Conservation (phyloP, 1,140 invertebrate species). For the Dinoponera quadriceps region DNA sequence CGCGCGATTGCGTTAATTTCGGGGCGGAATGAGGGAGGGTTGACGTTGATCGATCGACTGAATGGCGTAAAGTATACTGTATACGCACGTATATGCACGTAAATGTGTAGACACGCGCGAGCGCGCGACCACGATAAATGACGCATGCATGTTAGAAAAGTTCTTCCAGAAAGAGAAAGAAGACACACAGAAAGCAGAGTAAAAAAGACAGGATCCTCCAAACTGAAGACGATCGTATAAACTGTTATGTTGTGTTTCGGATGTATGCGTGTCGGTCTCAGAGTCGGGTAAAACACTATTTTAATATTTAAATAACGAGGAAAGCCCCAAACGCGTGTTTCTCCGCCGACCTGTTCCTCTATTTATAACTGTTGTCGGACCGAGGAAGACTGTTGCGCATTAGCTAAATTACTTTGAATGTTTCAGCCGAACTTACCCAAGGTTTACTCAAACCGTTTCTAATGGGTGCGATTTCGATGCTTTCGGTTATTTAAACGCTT, state of each 20-base stretch:
- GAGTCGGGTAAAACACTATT: constrained; percentile 50
- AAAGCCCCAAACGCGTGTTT: background rate
- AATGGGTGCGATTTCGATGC: too few species aligned
- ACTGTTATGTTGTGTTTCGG: constrained; percentile 2
- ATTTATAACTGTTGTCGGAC: constrained; percentile 25
- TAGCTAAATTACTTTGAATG: constrained; percentile 20
- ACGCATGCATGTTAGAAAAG: constrained; percentile 53
- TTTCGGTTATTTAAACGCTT: too few species aligned
- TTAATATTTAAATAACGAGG: constrained; percentile 10
- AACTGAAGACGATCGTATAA: constrained; percentile 33
- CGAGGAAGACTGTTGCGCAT: constrained; percentile 14
- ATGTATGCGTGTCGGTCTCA: background rate
- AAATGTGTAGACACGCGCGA: constrained; percentile 15
- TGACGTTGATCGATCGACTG: constrained; percentile 36
- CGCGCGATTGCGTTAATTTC: background rate
- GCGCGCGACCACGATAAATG: constrained; percentile 40
- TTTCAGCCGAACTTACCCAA: background rate
- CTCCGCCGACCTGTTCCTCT: background rate
- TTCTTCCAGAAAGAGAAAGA: constrained; percentile 1
- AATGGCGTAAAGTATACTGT: constrained; percentile 16
- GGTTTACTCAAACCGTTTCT: background rate
- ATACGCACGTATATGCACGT: background rate
- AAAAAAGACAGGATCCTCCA: constrained; percentile 1
- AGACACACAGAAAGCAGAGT: constrained; percentile 46
- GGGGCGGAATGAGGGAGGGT: constrained; percentile 14